phyloP scores from a whole-genome alignment of 2,113 vertebrate genomes.

The Myotis lucifugus region DNA sequence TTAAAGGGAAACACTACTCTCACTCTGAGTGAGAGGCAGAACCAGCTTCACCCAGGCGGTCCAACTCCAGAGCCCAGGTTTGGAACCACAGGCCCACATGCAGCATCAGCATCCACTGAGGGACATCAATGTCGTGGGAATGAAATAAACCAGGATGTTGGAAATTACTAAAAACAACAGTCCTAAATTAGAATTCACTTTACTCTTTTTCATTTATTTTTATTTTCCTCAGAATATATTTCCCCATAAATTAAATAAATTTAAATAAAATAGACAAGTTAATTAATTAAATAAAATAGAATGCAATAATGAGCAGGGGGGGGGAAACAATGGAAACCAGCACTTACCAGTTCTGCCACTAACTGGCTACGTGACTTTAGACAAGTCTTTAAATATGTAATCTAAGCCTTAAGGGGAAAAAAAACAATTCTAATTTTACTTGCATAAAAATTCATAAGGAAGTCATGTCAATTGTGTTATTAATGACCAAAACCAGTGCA shows the following conservation, averaged over 20 bases:
- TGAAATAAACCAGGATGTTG: neutral
- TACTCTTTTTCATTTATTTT: neutral
- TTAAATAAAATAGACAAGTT: neutral
- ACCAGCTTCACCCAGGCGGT: neutral
- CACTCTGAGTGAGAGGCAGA: neutral
- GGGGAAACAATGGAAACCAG: neutral
- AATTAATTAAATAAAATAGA: neutral
- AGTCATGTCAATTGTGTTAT: neutral
- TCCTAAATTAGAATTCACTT: neutral
- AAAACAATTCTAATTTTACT: neutral
- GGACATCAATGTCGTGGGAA: neutral
- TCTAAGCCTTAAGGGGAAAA: neutral
- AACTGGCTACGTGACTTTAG: neutral
- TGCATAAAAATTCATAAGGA: neutral
- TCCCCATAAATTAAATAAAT: neutral
- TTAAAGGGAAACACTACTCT: neutral
- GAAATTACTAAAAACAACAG: neutral
- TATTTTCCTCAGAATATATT: neutral
- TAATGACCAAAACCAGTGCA: neutral
- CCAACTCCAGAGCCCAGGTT: neutral
- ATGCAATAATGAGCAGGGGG: neutral
- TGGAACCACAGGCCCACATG: neutral
- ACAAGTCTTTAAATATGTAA: neutral
- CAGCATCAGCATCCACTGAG: fast-evolving
- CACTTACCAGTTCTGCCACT: neutral